Evolutionary conservation across 2,797 vertebrate genomes (phyloP).

Genomic region (Uromys caudimaculatus): DNA sequence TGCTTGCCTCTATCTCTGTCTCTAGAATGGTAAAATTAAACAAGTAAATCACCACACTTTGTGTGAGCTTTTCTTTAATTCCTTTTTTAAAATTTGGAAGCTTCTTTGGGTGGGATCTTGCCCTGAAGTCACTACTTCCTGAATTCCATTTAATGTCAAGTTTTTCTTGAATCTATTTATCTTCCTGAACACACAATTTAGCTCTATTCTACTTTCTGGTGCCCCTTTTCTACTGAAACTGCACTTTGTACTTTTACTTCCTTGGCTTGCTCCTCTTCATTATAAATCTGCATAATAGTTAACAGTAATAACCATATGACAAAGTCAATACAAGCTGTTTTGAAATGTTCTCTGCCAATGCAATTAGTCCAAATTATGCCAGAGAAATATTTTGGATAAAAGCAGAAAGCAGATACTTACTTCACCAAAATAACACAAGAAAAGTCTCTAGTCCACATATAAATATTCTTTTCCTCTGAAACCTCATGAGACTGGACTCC

Average conservation of each 20-base stretch:
- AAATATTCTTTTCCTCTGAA: neutral
- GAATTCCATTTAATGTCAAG: neutral
- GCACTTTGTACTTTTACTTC: neutral
- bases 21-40: neutral
- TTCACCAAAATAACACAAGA: neutral
- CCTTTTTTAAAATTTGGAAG: neutral
- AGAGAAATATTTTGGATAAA: neutral
- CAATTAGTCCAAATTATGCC: neutral
- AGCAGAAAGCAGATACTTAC: neutral
- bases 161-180: neutral
- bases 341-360: neutral
- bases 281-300: neutral
- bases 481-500: neutral
- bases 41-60: neutral
- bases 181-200: neutral
- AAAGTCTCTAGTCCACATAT: neutral
- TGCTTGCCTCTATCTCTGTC: neutral
- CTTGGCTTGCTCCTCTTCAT: neutral
- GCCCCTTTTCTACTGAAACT: neutral
- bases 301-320: neutral
- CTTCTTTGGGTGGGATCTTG: neutral
- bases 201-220: neutral
- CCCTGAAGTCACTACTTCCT: neutral
- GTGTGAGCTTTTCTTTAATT: neutral
- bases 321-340: neutral